phyloP scores from a whole-genome alignment of 2,797 vertebrate species.

The Macroramphosus scolopax region DNA sequence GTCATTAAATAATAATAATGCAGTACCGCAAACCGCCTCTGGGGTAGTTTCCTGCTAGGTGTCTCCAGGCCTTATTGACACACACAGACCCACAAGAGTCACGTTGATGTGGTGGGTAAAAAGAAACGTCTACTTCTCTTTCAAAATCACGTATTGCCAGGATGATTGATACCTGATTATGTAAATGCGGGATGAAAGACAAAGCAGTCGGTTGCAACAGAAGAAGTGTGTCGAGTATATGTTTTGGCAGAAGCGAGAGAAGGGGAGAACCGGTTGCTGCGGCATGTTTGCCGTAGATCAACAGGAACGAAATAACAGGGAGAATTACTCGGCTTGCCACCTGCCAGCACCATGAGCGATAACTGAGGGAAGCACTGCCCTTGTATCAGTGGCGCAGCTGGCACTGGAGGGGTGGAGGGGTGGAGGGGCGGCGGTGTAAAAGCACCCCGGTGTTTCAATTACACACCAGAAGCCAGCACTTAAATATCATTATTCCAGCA shows the following conservation, averaged over 20 bases:
- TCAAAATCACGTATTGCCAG: too few relatives aligned
- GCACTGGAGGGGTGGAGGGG: constrained; percentile 19
- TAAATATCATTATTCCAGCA: constrained; percentile 56
- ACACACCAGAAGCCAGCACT: constrained; percentile 58
- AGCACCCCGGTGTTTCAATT: constrained; percentile 63
- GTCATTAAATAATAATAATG: too few relatives aligned
- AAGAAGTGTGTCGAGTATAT: neutral
- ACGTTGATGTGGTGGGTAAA: too few relatives aligned
- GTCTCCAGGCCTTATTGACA: too few relatives aligned
- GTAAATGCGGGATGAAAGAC: too few relatives aligned
- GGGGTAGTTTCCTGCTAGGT: too few relatives aligned
- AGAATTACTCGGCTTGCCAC: constrained; percentile 41
- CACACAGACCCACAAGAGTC: too few relatives aligned
- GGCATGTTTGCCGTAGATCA: too few relatives aligned
- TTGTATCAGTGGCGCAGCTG: constrained; percentile 62
- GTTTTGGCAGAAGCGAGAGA: neutral
- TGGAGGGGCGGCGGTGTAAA: constrained; percentile 31
- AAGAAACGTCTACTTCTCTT: too few relatives aligned
- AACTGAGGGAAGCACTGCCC: constrained; percentile 35
- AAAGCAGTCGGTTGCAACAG: too few relatives aligned
- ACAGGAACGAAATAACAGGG: constrained; percentile 43
- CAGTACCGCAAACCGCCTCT: too few relatives aligned
- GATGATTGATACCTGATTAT: too few relatives aligned
- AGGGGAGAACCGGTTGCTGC: constrained; percentile 19
- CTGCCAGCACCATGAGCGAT: constrained; percentile 44